Evolutionary conservation across 1,140 invertebrate genomes (phyloP).

Genomic region (Drosophila dunni): DNA sequence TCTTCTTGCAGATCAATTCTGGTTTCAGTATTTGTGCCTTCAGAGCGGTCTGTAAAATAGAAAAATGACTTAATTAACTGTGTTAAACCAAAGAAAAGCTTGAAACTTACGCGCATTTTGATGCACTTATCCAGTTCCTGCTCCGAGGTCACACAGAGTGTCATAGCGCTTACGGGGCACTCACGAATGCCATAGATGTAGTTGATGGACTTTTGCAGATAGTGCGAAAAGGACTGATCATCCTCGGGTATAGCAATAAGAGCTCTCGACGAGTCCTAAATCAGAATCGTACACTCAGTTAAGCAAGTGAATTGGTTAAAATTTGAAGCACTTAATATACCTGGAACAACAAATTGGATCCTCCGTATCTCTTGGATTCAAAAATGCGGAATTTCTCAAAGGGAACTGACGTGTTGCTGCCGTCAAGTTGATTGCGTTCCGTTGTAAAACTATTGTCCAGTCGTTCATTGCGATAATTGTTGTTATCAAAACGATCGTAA

Average conservation of each 20-base stretch:
- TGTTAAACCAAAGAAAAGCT: background rate
- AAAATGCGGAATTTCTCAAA: slow-evolving; percentile 89
- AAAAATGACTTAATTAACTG: background rate
- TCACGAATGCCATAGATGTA: slow-evolving; percentile 90
- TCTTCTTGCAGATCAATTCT: slow-evolving; percentile 93
- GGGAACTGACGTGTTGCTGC: slow-evolving; percentile 76
- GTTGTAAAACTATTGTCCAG: slow-evolving; percentile 76
- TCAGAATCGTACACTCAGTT: background rate
- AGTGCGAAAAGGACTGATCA: slow-evolving; percentile 88
- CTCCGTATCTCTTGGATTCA: slow-evolving; percentile 88
- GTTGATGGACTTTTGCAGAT: slow-evolving; percentile 87
- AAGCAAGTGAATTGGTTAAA: background rate
- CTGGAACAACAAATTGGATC: slow-evolving; percentile 89
- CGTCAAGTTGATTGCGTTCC: slow-evolving; percentile 54
- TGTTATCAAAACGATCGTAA: slow-evolving; percentile 53
- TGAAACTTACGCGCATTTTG: slow-evolving; percentile 92
- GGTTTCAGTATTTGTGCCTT: slow-evolving; percentile 95
- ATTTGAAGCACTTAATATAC: slow-evolving; percentile 74
- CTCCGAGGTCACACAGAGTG: slow-evolving; percentile 95
- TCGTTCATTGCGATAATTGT: slow-evolving; percentile 63
- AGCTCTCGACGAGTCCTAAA: slow-evolving; percentile 89
- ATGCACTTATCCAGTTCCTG: slow-evolving; percentile 96
- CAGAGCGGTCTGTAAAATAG: slow-evolving; percentile 89
- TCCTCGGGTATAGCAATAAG: slow-evolving; percentile 87
- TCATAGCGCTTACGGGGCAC: slow-evolving; percentile 92